Percentiles rank a stretch among this genome's conserved stretches.
Conservation (phyloP, 2,797 vertebrate species). For the Sternarchorhynchus goeldii region DNA sequence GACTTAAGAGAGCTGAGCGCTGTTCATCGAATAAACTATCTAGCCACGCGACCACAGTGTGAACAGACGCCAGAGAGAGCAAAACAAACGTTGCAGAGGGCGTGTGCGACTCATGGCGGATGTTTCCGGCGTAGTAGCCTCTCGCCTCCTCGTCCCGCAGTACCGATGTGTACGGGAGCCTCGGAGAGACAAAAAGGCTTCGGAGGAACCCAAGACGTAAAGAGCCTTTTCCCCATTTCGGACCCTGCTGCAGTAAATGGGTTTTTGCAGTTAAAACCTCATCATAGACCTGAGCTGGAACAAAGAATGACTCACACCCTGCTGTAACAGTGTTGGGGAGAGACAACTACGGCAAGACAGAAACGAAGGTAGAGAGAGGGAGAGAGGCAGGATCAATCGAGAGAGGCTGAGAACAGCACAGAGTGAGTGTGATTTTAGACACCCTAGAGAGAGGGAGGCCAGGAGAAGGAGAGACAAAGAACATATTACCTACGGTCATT, state of each 20-base stretch:
- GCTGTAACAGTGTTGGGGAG: constrained; percentile 9
- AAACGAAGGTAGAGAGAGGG: neutral
- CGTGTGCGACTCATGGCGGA: too few species aligned
- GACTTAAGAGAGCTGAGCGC: neutral
- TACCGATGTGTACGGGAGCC: too few species aligned
- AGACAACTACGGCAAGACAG: neutral
- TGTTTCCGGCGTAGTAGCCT: too few species aligned
- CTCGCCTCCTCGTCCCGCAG: too few species aligned
- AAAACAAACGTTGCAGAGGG: too few species aligned
- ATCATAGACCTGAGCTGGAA: constrained; percentile 5
- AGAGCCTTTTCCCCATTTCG: neutral
- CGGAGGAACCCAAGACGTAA: neutral
- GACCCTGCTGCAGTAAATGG: neutral
- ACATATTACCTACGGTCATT: too few species aligned
- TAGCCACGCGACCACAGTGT: neutral
- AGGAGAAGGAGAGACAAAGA: too few species aligned
- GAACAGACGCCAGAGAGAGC: too few species aligned
- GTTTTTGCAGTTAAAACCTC: constrained; percentile 9
- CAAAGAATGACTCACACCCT: constrained; percentile 31
- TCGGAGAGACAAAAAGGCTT: neutral
- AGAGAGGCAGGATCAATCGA: neutral
- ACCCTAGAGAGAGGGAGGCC: too few species aligned
- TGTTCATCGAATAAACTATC: neutral
- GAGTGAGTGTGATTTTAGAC: too few species aligned
- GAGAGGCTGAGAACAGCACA: neutral